Conservation (phyloP, 2,797 vertebrate species). For the Malurus splendens region DNA sequence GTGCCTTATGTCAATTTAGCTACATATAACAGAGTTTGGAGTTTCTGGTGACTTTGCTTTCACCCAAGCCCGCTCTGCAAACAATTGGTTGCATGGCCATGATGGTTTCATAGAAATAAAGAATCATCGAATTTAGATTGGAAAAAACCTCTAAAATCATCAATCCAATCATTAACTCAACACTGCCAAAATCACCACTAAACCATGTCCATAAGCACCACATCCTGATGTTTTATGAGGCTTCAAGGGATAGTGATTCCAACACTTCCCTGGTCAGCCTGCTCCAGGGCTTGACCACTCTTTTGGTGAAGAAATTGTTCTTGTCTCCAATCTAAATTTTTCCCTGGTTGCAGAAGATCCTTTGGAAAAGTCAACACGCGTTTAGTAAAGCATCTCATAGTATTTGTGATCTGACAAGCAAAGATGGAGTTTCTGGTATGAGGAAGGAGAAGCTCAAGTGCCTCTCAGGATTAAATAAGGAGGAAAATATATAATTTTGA, state of each 20-base stretch:
- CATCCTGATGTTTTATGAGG: neutral
- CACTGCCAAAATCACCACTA: neutral
- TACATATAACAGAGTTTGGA: neutral
- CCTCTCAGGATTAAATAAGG: neutral
- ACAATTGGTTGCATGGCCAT: accelerated
- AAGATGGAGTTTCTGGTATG: neutral
- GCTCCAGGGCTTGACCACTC: too few species aligned
- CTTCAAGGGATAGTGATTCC: neutral
- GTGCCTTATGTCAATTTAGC: neutral
- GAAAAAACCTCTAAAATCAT: neutral
- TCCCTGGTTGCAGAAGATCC: neutral
- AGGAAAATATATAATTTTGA: neutral
- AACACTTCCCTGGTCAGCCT: neutral
- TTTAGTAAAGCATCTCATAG: neutral
- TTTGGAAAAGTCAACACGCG: neutral
- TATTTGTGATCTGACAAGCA: neutral
- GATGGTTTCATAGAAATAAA: neutral
- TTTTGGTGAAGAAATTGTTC: neutral
- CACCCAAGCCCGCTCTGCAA: neutral
- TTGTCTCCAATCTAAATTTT: neutral
- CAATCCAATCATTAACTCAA: neutral
- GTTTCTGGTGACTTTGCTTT: neutral
- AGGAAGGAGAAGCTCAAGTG: neutral
- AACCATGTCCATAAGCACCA: neutral
- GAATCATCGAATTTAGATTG: neutral